Base-by-base conservation (phyloP, 2,113 vertebrate genomes). In the Notothenia rossii region DNA sequence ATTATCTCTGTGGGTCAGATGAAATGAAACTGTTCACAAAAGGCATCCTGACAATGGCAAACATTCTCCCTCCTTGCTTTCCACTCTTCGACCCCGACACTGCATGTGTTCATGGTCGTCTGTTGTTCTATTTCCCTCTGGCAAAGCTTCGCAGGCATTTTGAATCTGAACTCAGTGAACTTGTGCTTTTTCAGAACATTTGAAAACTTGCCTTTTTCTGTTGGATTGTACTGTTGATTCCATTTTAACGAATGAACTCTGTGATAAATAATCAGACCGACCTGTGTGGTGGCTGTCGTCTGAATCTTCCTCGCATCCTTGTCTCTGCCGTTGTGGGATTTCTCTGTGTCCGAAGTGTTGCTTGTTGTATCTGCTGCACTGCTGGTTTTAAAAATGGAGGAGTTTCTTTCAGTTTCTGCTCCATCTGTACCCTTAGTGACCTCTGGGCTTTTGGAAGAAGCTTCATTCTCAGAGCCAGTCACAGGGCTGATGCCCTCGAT, bases 251-350 rank as follows among this genome's bases (percentile, higher is more conserved):
- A 70, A 29, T 40, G 13, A 68, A 66, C 22, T 40, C 7, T 4
- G 22, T 25, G 17, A 14, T 15, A 14, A 53, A 20, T 54, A 12
- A 5, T 7, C 33, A 10, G 8, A 86, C 88, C 18, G 49, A 91
- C 89, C 94, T 98, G 97, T 22, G 97, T 98, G 12, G 97, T 98
- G 9, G 97, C 90, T 1, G 97, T 99, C 4, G 97, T 99, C 86
- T 97, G 97, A 90, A 99, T 98, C 92, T 98, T 99, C 88, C 95
- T 95, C 76, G 95, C 95, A 83, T 98, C 97, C 72, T 97, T 98
- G 69, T 98, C 97, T 84, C 96, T 97, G 76, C 96, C 94, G 73
- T 98, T 97, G 13, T 97, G 97, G 13, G 96, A 97, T 84, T 95
- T 95, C 88, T 97, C 97, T 0, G 97, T 96, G 84, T 98, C 97